Evolutionary conservation across 2,113 vertebrate species (phyloP).

Genomic region (Bombycilla garrulus): DNA sequence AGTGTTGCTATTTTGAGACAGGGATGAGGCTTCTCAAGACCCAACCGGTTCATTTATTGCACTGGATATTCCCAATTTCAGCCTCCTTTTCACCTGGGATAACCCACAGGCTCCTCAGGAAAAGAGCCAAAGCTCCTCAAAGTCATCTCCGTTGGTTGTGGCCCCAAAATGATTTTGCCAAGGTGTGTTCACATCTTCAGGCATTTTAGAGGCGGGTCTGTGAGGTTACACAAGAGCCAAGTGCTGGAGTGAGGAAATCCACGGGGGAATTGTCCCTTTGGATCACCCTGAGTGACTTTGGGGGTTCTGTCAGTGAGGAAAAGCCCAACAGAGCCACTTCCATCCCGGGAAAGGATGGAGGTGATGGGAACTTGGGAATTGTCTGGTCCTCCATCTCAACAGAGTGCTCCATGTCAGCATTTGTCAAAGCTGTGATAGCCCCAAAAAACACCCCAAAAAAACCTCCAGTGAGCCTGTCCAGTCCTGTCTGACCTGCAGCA

Average conservation of each 20-base stretch:
- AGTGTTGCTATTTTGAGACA: background rate
- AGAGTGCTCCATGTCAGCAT: too few species aligned
- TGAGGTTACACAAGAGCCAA: background rate
- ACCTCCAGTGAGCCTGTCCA: too few species aligned
- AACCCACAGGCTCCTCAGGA: fast-evolving
- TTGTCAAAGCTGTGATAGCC: too few species aligned
- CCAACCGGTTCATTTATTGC: background rate
- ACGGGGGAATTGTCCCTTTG: fast-evolving
- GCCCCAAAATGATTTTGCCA: background rate
- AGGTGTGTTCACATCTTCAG: fast-evolving
- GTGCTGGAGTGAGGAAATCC: background rate
- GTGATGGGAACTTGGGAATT: too few species aligned
- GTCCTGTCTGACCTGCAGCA: too few species aligned
- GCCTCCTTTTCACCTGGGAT: background rate
- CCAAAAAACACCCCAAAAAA: too few species aligned
- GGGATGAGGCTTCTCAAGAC: background rate
- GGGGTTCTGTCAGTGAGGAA: too few species aligned
- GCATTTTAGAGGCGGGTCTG: background rate
- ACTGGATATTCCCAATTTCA: fast-evolving
- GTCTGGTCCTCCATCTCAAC: too few species aligned
- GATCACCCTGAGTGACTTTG: background rate
- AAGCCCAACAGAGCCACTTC: too few species aligned
- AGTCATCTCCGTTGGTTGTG: background rate
- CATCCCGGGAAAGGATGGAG: too few species aligned
- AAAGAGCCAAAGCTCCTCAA: background rate